These are phyloP conservation scores for Halichoerus grypus DNA, from an alignment of 2,113 vertebrate species.

Conservation along the genomic window DNA sequence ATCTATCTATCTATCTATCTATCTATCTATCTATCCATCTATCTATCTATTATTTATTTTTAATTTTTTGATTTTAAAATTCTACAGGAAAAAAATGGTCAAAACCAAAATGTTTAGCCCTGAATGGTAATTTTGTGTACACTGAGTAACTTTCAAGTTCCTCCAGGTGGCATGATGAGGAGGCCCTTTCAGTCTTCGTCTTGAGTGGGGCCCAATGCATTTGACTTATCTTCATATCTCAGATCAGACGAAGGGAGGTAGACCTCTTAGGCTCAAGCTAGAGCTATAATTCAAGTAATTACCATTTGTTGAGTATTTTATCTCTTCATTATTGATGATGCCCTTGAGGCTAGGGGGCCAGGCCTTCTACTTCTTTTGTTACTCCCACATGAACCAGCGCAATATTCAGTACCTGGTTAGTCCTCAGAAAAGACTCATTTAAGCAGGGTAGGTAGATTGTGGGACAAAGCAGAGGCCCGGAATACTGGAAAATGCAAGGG, in stretches of 20 bases:
- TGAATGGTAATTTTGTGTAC: background rate
- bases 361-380: background rate
- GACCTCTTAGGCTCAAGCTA: background rate
- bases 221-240: background rate
- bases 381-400: background rate
- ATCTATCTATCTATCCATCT: too few species aligned
- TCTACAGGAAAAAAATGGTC: background rate
- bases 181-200: background rate
- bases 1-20: background rate
- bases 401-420: background rate
- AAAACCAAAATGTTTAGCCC: background rate
- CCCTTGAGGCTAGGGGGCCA: background rate
- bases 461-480: background rate
- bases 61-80: background rate
- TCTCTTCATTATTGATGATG: background rate
- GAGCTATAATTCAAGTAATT: background rate
- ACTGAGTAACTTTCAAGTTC: background rate
- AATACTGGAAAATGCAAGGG: background rate
- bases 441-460: background rate
- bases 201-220: background rate
- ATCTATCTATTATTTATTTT: background rate
- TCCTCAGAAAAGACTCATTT: background rate
- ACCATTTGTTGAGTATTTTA: background rate
- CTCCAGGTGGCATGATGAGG: background rate
- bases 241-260: background rate